Evolutionary conservation across 2,113 vertebrate genomes (phyloP), one percentile per base, ranked within the genome.

Genomic region (Nothocercus nigrocapillus): DNA sequence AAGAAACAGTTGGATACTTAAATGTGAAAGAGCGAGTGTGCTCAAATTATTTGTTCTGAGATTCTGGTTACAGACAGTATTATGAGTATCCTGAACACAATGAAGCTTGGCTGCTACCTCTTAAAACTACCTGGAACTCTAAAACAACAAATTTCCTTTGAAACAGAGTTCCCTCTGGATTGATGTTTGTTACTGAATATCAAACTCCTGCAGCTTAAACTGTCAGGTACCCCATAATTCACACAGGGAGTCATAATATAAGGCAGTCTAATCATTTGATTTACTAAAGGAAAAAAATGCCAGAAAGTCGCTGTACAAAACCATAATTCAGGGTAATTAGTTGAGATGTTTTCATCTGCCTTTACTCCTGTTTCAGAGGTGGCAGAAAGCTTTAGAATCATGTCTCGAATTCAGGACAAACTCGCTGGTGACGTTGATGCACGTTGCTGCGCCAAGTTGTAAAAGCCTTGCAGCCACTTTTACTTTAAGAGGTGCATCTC

Each of bases 71-170:
- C 13, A 30, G 40, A 5, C 44, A 56, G 64, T 18, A 7, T 34
- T 54, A 75, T 19, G 21, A 24, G 42, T 13, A 40, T 72, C 17
- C 24, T n/a, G 38, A 86, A 66, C 9, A 24, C 24, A 5, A 21
- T 3, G 12, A 34, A 70, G 24, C 9, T 51, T 80, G 24, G 4
- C 0, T 0, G 3, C 2, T 64, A 54, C 10, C 9, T 53, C 53
- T 85, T 81, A 77, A 68, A 91, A 45, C 28, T 86, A 56, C 24
- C 34, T 70, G 17, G 22, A 79, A 70, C 20, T 25, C 10, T 47
- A 53, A 17, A 17, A 68, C 68, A 78, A 17, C 3, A 75, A 32
- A 32, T 49, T 59, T 78, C 20, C 16, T 75, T 47, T 53, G 32
- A 84, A 90, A 40, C 11, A 49, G 7, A 42, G 11, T 11, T 59